Conservation (phyloP, 2,113 vertebrate genomes). For the Aplodontia rufa region DNA sequence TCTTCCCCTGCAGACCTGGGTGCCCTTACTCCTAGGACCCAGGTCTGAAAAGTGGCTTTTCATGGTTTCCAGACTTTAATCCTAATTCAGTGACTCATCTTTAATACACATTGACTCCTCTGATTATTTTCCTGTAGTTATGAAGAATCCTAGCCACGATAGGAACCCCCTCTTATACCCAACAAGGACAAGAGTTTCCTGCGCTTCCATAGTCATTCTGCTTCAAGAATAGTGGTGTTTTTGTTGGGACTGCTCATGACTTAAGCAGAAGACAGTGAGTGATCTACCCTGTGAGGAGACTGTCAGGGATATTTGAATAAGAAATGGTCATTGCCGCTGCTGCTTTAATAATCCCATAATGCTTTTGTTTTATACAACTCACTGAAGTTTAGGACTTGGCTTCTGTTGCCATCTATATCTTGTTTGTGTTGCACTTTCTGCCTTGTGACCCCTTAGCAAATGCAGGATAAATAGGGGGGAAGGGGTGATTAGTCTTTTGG, state of each 20-base stretch:
- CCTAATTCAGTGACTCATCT: not conserved
- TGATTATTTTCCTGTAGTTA: not conserved
- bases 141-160: not conserved
- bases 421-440: not conserved
- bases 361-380: not conserved
- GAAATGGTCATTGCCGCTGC: not conserved
- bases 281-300: not conserved
- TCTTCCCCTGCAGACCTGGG: not conserved
- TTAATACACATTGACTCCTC: not conserved
- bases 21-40: not conserved
- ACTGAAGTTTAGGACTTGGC: not conserved
- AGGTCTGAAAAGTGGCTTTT: not conserved
- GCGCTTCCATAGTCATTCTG: not conserved
- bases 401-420: not conserved
- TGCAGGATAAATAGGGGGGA: not conserved
- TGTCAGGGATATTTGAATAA: slow-evolving; percentile 12
- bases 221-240: not conserved
- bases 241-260: not conserved
- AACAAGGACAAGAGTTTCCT: not conserved
- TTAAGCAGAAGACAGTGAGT: not conserved
- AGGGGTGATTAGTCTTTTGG: not conserved
- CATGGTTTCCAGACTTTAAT: not conserved
- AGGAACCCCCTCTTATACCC: not conserved
- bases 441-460: not conserved
- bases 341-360: not conserved